These are phyloP conservation scores for Drosophila prosaltans DNA, from an alignment of 1,140 invertebrate species.

Conservation along the genomic window DNA sequence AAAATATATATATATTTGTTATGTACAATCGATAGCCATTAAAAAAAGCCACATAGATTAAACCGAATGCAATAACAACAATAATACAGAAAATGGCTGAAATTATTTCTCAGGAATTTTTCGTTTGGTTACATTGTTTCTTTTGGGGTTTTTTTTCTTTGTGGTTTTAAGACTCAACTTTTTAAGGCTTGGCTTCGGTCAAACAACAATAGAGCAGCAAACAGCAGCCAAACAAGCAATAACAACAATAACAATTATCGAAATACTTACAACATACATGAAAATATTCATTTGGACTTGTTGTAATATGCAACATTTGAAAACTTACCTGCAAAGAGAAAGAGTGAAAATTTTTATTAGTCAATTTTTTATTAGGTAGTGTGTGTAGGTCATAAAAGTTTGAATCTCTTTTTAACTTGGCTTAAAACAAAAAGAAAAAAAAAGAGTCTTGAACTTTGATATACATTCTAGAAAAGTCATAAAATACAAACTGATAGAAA, in stretches of 20 bases:
- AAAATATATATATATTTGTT: constrained; percentile 20
- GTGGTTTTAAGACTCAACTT: constrained; percentile 44
- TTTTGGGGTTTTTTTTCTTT: constrained; percentile 53
- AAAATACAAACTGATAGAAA: constrained; percentile 35
- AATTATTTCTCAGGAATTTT: constrained; percentile 69
- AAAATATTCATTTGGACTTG: constrained; percentile 23
- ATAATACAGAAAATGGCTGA: not conserved
- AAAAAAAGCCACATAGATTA: constrained; percentile 61
- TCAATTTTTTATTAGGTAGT: constrained; percentile 30
- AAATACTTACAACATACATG: constrained; percentile 43
- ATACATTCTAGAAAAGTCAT: constrained; percentile 36
- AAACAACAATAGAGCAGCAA: constrained; percentile 4
- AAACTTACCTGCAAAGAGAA: constrained; percentile 70
- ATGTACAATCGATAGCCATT: constrained; percentile 58
- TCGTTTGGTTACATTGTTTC: constrained; percentile 24
- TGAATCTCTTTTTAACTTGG: constrained; percentile 30
- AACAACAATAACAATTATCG: constrained; percentile 51
- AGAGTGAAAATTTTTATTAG: constrained; percentile 62
- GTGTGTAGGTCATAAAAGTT: constrained; percentile 33
- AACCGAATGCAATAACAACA: constrained; percentile 35
- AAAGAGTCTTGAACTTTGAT: constrained; percentile 44
- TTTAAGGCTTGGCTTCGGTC: constrained; percentile 46
- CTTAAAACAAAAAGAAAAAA: constrained; percentile 13
- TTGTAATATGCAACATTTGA: constrained; percentile 17
- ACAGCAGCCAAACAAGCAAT: constrained; percentile 13